Evolutionary conservation across 2,113 vertebrate species (phyloP).

Genomic region (Guaruba guarouba): DNA sequence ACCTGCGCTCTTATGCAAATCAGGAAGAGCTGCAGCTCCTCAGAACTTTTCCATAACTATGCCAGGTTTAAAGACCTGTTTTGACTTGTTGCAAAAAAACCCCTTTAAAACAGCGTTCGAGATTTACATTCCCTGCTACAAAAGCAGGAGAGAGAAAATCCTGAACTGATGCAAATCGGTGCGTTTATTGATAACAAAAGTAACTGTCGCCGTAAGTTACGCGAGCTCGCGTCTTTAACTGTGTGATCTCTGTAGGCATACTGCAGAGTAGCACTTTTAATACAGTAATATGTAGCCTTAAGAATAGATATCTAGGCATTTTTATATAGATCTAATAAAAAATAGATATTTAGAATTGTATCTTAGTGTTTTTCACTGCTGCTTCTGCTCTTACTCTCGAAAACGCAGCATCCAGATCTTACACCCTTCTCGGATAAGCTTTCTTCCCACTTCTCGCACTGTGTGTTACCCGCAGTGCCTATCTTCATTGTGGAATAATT

Average conservation of each 20-base stretch:
- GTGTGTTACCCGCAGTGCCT: neutral
- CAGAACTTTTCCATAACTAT: constrained; percentile 75
- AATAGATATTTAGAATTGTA: neutral
- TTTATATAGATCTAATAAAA: neutral
- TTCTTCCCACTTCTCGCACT: neutral
- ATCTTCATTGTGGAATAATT: neutral
- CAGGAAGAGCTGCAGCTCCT: constrained; percentile 69
- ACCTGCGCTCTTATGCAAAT: constrained; percentile 79
- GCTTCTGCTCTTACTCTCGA: neutral
- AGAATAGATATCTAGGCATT: neutral
- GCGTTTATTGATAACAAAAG: neutral
- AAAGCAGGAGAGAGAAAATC: neutral
- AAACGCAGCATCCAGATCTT: neutral
- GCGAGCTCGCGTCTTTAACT: neutral
- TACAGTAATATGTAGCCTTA: neutral
- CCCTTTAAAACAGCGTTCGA: neutral
- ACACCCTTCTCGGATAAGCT: neutral
- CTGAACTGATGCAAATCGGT: neutral
- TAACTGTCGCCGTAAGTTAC: neutral
- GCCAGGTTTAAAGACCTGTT: constrained; percentile 62
- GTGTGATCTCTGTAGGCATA: neutral
- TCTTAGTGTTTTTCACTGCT: neutral
- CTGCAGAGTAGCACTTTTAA: neutral
- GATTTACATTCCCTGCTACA: neutral
- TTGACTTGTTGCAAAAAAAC: neutral